A percentile compares a stretch with the other conserved stretches of the same genome.
Evolutionary conservation across 2,113 vertebrate genomes (phyloP).

Genomic region (Xerus inauris): DNA sequence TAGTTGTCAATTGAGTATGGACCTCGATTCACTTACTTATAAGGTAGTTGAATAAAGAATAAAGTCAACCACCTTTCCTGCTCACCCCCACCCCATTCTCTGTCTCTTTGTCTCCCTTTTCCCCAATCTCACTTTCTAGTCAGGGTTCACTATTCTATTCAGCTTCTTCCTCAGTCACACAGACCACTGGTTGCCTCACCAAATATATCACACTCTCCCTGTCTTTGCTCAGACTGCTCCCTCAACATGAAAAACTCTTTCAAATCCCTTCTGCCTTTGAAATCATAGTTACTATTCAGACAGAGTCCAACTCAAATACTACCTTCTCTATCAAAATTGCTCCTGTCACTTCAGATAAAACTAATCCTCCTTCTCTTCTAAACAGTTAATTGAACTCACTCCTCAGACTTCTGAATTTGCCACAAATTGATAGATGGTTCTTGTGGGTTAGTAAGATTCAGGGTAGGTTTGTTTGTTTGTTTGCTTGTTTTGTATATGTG

Average conservation of each 20-base stretch:
- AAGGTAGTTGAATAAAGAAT: background rate
- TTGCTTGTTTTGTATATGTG: background rate
- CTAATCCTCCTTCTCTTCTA: background rate
- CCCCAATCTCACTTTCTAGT: background rate
- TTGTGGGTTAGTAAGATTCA: background rate
- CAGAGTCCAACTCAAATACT: background rate
- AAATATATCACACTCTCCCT: background rate
- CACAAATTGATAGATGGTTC: background rate
- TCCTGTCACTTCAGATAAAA: background rate
- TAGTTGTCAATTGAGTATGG: background rate
- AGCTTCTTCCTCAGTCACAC: background rate
- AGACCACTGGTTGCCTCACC: background rate
- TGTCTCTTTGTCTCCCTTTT: rapidly evolving
- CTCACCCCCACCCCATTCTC: background rate
- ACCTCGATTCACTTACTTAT: background rate
- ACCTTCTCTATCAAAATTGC: background rate
- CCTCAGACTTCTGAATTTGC: background rate
- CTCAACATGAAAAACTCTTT: background rate
- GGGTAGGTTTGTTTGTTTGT: background rate
- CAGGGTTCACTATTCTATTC: background rate
- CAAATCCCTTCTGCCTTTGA: background rate
- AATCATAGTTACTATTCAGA: background rate
- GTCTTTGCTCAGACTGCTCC: background rate
- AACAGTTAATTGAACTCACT: background rate
- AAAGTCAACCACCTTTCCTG: background rate